Conservation (phyloP, 1,140 invertebrate genomes). For the Ctenoplectra terminalis region DNA sequence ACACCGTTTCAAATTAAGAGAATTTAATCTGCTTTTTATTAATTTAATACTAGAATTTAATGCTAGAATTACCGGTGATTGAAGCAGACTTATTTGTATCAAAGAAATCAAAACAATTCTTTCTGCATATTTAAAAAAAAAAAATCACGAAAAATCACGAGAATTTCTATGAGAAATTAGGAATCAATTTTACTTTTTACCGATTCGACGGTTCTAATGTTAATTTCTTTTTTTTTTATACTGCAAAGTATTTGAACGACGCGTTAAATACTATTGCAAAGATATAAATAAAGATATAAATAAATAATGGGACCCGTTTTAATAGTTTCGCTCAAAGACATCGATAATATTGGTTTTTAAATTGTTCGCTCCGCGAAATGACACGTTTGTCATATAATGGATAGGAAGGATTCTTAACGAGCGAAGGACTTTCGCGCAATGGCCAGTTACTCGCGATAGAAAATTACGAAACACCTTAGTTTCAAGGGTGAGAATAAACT, state of each 20-base stretch:
- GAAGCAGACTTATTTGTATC: no score
- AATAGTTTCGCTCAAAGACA: not conserved
- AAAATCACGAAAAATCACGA: no score
- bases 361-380: not conserved
- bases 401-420: slow-evolving; percentile 42
- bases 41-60: no score
- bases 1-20: no score
- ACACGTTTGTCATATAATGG: slow-evolving; percentile 1
- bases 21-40: not conserved
- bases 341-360: not conserved
- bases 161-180: no score
- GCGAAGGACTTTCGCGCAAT: slow-evolving; percentile 37
- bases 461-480: slow-evolving; percentile 44
- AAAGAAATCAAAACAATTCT: no score
- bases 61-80: no score
- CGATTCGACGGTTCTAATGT: no score
- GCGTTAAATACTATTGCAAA: not conserved
- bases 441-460: slow-evolving; percentile 37
- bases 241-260: no score
- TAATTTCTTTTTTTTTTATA: no score
- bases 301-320: not conserved
- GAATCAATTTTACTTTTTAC: no score
- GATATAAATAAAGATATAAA: not conserved
- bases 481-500: slow-evolving; percentile 53
- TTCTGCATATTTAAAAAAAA: no score